A percentile compares a stretch with the other conserved stretches of the same genome.
phyloP scores from a whole-genome alignment of 2,888 invertebrate species.

The Tenthredo distinguenda region DNA sequence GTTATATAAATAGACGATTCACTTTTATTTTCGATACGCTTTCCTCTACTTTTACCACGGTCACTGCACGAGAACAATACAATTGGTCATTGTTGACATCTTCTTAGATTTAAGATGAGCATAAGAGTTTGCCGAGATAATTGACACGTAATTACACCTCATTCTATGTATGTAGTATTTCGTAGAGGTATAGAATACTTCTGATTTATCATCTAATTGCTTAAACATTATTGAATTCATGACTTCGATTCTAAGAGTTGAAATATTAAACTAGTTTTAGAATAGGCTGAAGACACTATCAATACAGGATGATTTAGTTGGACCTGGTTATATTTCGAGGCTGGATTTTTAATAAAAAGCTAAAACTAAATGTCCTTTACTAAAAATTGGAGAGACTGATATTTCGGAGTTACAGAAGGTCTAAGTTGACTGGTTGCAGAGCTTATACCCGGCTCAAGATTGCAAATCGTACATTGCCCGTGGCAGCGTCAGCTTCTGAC shows the following conservation, averaged over 20 bases:
- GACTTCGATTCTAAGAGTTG: background rate
- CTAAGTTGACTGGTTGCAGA: background rate
- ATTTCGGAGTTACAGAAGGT: background rate
- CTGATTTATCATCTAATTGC: background rate
- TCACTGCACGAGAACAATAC: slow-evolving; percentile 41
- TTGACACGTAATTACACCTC: slow-evolving; percentile 31
- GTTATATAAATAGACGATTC: slow-evolving; percentile 28
- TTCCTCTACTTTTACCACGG: slow-evolving; percentile 36
- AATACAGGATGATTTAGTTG: background rate
- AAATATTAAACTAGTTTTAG: background rate
- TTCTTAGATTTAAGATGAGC: slow-evolving; percentile 9
- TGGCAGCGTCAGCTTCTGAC: background rate
- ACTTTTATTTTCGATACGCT: slow-evolving; percentile 51
- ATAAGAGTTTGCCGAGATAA: slow-evolving; percentile 33
- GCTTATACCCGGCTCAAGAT: background rate
- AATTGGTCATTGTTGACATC: slow-evolving; percentile 37
- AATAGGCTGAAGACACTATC: background rate
- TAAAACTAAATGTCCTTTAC: too few relatives aligned
- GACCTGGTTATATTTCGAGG: background rate
- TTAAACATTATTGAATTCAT: background rate
- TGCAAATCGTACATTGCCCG: background rate
- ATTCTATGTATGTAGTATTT: background rate
- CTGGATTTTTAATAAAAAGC: background rate
- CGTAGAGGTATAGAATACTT: background rate
- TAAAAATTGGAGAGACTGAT: background rate